Base-by-base conservation (phyloP, 2,113 vertebrate genomes). In the Silurus meridionalis region DNA sequence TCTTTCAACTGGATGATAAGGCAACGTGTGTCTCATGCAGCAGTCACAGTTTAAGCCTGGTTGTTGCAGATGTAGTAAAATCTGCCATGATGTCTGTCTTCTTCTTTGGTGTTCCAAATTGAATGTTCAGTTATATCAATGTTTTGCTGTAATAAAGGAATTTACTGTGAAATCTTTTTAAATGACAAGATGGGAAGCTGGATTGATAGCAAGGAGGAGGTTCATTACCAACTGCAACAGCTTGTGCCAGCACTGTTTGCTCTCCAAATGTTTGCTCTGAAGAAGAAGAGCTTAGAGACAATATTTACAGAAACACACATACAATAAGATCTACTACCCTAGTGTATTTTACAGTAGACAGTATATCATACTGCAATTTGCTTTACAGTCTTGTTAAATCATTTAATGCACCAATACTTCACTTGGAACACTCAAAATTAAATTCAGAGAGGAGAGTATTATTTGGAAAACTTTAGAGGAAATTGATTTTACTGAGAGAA, bases 1-100 rank as follows among this genome's bases (percentile, higher is more conserved):
- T 6, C 63, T 21, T 66, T 14, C 63, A 89, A 71, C 50, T 89
- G 25, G 88, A 85, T 58, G 52, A 82, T 4, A 85, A 82, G 78
- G 87, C 67, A 87, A n/a, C 83, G 55, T 85, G 57, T 88, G 86
- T 85, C 55, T 87, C 87, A 37, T 89, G 77, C 83, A 89, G 83
- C 28, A 85, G 87, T 75, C 88, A 88, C 67, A 85, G 77, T 37
- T 79, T 89, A 48, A 88, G 58, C 71, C 87, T 85, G 74, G 55
- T 87, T 87, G 82, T 89, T 7, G 60, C 75, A 84, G 72, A 88
- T 88, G 82, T 81, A 57, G 86, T 74, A 46, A 52, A 89, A 63
- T 88, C 57, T 23, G 88, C 87, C 28, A 83, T 85, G 28, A 23
- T 10, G 8, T n/a, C 63, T 25, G 2, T 82, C n/a, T 87, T 83